Evolutionary conservation across 2,113 vertebrate genomes (phyloP).

Genomic region (Sinocyclocheilus anshuiensis): DNA sequence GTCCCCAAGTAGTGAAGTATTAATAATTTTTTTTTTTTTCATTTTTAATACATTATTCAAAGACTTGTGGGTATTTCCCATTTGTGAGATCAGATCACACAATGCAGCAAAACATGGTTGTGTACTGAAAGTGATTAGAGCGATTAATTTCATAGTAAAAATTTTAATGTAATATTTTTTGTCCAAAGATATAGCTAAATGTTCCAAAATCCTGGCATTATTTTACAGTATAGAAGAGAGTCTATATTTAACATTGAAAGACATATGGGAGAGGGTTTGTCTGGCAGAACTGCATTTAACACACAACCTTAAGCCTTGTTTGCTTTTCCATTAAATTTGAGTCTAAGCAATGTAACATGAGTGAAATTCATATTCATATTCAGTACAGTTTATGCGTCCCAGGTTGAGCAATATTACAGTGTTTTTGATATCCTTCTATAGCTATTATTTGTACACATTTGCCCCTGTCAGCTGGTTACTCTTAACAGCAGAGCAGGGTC

Average conservation of each 20-base stretch:
- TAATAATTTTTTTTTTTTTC: no score
- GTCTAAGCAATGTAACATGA: slow-evolving; percentile 41
- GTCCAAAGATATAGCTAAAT: not conserved
- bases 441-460: slow-evolving; percentile 40
- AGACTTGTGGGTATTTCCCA: not conserved
- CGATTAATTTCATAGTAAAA: not conserved
- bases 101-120: not conserved
- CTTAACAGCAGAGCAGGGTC: slow-evolving; percentile 46
- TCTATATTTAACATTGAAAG: not conserved
- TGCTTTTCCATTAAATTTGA: slow-evolving; percentile 34
- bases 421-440: slow-evolving; percentile 38
- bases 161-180: not conserved
- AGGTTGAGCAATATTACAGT: slow-evolving; percentile 47
- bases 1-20: no score
- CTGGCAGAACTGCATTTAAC: slow-evolving; percentile 1
- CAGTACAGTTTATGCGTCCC: slow-evolving; percentile 39
- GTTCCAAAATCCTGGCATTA: not conserved
- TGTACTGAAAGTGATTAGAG: not conserved
- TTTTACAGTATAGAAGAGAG: not conserved
- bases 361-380: slow-evolving; percentile 52
- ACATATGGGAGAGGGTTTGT: not conserved
- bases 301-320: slow-evolving; percentile 4
- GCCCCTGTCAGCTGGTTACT: slow-evolving; percentile 31
- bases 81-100: not conserved
- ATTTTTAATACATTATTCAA: no score